Evolutionary conservation across 2,797 vertebrate genomes (phyloP), one percentile per base, ranked within the genome.

Genomic region (Todus mexicanus): DNA sequence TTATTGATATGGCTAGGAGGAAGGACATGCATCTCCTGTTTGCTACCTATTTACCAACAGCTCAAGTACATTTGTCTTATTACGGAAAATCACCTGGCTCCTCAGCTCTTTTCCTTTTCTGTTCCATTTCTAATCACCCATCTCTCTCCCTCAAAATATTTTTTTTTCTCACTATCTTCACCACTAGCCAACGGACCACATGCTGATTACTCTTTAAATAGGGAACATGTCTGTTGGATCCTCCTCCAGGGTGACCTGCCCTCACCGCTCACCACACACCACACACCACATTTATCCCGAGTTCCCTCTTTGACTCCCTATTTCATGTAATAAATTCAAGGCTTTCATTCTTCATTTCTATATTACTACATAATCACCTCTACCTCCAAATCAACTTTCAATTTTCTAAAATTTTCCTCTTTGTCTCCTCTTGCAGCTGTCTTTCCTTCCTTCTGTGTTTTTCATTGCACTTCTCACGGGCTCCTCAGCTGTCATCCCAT

Each of bases 401-500:
- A 3, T 13, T 21, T 43, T 29, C 20, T 23, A 7, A 10, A 31
- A 25, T 12, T 31, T 84, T 35, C 11, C 9, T 35, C 14, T 45
- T 40, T 3, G 18, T 11, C 11, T 63, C 8, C 5, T 40, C 38
- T 60, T 61, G 8, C 18, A 48, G 5, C 7, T 82, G 33, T 4
- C 5, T 54, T 73, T 7, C 27, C 18, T 77, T 70, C 37, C 16
- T 7, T 72, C 29, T 8, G 1, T 75, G 7, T 45, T 86, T 71
- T 54, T 17, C 10, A 14, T 7, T 43, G 6, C 15, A 25, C 19
- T 3, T 63, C 11, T 74, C 35, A 42, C 26, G 20, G 20, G 16
- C 16, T 37, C 25, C 53, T 74, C 53, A 38, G 15, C 15, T 51
- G 22, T 19, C 45, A 19, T 0, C 15, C 25, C 0, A 0, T 5